These are phyloP conservation scores for Coracopsis vasa DNA, from an alignment of 2,113 vertebrate genomes.

Conservation along the genomic window DNA sequence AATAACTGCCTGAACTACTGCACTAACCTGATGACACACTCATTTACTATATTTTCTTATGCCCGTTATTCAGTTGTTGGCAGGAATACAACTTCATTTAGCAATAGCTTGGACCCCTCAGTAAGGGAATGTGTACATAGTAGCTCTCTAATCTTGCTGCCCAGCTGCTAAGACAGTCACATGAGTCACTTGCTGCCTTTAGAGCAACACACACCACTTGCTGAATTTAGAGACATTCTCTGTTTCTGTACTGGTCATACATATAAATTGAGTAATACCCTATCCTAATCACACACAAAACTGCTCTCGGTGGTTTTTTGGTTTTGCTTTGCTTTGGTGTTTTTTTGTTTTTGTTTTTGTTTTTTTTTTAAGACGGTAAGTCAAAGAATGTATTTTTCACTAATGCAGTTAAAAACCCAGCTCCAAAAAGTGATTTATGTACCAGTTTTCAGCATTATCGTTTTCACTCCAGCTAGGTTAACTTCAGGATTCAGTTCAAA, in stretches of 20 bases:
- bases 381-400: neutral
- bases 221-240: conserved; percentile 58
- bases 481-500: neutral
- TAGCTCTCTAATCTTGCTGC: conserved; percentile 65
- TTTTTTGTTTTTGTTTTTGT: no score
- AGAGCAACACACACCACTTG: conserved; percentile 59
- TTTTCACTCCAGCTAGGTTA: neutral
- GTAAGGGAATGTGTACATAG: conserved; percentile 55
- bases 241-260: neutral
- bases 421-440: neutral
- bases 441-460: neutral
- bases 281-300: neutral
- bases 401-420: neutral
- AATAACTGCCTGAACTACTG: neutral
- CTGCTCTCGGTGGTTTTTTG: neutral
- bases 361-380: no score
- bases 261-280: neutral
- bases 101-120: conserved; percentile 46
- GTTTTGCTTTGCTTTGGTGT: neutral
- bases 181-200: conserved; percentile 69
- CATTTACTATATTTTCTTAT: conserved; percentile 52
- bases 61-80: conserved; percentile 45
- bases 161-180: conserved; percentile 65
- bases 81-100: conserved; percentile 49
- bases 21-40: conserved; percentile 57